Conservation (phyloP, 1,140 invertebrate genomes). For the Trissolcus basalis region DNA sequence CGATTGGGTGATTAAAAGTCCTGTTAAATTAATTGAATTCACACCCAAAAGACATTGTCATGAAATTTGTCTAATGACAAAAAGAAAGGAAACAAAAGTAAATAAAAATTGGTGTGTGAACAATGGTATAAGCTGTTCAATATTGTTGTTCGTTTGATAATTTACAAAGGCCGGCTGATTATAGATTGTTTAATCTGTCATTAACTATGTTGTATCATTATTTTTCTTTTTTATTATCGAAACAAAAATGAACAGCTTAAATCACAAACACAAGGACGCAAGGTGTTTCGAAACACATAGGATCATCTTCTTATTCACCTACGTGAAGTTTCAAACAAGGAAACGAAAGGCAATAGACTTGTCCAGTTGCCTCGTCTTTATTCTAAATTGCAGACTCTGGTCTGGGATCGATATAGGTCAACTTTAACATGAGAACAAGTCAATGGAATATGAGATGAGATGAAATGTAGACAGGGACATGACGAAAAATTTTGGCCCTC, state of each 20-base stretch:
- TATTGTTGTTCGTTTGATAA: slow-evolving; percentile 7
- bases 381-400: neutral
- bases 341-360: no score
- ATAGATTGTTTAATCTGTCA: neutral
- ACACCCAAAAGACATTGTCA: slow-evolving; percentile 23
- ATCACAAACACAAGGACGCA: slow-evolving; percentile 56
- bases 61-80: slow-evolving; percentile 37
- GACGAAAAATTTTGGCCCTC: no score
- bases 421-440: slow-evolving; percentile 12
- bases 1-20: slow-evolving; percentile 4
- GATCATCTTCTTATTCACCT: neutral
- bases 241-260: slow-evolving; percentile 53
- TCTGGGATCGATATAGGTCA: neutral
- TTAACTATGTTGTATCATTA: neutral
- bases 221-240: slow-evolving; percentile 12
- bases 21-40: no score
- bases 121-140: slow-evolving; percentile 53
- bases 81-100: slow-evolving; percentile 28
- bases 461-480: neutral
- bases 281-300: slow-evolving; percentile 34
- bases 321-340: no score
- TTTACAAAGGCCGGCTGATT: neutral
- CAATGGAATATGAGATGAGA: slow-evolving; percentile 5
- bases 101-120: slow-evolving; percentile 37
- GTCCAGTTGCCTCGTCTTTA: no score